Percentiles rank a stretch among this genome's conserved stretches.
These are phyloP conservation scores for Ecdyonurus torrentis DNA, from an alignment of 2,888 invertebrate genomes.

Conservation along the genomic window DNA sequence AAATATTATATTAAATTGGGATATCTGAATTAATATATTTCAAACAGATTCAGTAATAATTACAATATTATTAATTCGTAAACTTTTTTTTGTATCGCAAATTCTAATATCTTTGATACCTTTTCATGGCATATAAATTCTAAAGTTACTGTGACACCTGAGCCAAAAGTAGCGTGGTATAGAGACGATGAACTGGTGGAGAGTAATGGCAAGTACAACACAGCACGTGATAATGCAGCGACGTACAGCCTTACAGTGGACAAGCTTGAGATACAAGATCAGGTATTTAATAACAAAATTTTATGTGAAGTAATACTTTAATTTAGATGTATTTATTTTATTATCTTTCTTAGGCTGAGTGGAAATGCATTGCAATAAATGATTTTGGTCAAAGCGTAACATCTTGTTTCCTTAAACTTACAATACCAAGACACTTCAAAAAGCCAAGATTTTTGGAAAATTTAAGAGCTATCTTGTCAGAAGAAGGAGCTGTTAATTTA, in stretches of 20 bases:
- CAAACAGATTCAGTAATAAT: too few species aligned
- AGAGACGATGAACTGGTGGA: constrained; percentile 62
- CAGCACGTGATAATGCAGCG: constrained; percentile 50
- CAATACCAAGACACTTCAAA: constrained; percentile 75
- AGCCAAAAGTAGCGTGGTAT: constrained; percentile 73
- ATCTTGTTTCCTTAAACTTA: constrained; percentile 67
- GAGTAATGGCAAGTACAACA: constrained; percentile 49
- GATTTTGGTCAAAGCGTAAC: constrained; percentile 80
- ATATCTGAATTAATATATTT: too few species aligned
- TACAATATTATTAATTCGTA: neutral
- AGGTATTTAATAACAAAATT: constrained; percentile 24
- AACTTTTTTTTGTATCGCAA: too few species aligned
- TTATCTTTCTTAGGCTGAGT: constrained; percentile 42
- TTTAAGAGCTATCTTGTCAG: constrained; percentile 65
- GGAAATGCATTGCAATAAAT: constrained; percentile 81
- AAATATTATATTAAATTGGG: too few species aligned
- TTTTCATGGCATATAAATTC: too few species aligned
- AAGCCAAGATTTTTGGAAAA: constrained; percentile 76
- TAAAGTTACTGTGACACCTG: constrained; percentile 59
- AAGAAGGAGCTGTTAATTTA: constrained; percentile 77
- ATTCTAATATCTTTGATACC: constrained; percentile 4
- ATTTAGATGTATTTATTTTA: too few species aligned
- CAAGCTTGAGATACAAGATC: constrained; percentile 62
- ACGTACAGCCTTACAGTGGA: constrained; percentile 54
- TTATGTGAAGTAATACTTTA: neutral